Evolutionary conservation across 2,797 vertebrate genomes (phyloP).

Genomic region (Valencia hispanica): DNA sequence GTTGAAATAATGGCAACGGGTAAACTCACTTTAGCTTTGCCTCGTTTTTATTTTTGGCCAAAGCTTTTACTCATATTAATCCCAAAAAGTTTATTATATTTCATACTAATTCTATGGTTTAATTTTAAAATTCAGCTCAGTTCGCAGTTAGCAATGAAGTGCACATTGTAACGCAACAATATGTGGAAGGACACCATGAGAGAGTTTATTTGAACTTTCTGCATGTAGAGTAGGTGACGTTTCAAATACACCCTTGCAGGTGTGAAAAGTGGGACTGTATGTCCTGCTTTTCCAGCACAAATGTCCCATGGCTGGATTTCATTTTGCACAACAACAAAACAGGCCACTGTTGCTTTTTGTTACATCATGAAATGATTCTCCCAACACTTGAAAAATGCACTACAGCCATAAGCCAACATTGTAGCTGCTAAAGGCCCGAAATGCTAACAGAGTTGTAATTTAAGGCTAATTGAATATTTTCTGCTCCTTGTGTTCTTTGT

Average conservation of each 20-base stretch:
- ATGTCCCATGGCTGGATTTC: not conserved
- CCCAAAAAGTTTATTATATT: not conserved
- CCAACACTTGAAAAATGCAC: not conserved
- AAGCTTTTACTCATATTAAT: not conserved
- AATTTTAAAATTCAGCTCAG: not conserved
- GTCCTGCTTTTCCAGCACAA: not conserved
- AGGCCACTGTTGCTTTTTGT: conserved; percentile 41
- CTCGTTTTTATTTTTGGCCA: not conserved
- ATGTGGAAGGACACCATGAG: not conserved
- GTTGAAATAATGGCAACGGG: not conserved
- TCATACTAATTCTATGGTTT: not conserved
- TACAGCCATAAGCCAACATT: not conserved
- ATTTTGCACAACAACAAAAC: conserved; percentile 7
- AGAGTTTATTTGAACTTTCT: conserved; percentile 14
- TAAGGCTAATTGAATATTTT: not conserved
- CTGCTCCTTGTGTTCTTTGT: not conserved
- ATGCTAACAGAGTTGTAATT: not conserved
- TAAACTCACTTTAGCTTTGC: not conserved
- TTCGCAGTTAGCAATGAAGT: not conserved
- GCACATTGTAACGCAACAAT: not conserved
- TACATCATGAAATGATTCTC: conserved; percentile 31
- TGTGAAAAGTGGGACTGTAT: not conserved
- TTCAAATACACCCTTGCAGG: not conserved
- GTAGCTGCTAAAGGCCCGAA: not conserved
- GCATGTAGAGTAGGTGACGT: conserved; percentile 18